Percentiles rank a stretch among this genome's conserved stretches.
Evolutionary conservation across 2,888 invertebrate species (phyloP).

Genomic region (Agrochola litura): DNA sequence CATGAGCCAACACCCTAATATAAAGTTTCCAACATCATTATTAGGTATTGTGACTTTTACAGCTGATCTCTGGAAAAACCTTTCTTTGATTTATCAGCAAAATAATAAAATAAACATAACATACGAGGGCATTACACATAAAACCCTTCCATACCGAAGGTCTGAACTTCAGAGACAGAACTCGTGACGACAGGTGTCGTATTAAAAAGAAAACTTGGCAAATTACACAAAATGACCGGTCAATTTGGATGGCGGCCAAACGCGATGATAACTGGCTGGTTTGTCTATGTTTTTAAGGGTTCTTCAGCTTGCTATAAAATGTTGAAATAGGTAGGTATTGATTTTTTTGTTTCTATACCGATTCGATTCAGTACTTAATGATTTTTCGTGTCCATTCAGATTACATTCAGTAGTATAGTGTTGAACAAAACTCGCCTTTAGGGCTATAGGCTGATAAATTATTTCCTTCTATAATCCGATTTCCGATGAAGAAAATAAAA

Average conservation of each 20-base stretch:
- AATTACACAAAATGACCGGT: conserved; percentile 81
- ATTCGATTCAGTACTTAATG: background rate
- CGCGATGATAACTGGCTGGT: conserved; percentile 68
- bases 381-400: background rate
- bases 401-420: background rate
- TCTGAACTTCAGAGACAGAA: conserved; percentile 76
- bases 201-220: conserved; percentile 81
- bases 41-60: background rate
- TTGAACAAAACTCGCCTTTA: background rate
- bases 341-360: background rate
- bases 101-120: conserved; percentile 10
- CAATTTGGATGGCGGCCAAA: conserved; percentile 83
- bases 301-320: conserved; percentile 23
- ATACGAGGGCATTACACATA: conserved; percentile 2
- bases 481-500: background rate
- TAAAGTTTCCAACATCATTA: background rate
- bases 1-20: background rate
- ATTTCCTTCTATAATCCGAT: background rate
- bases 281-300: conserved; percentile 34
- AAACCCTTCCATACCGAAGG: conserved; percentile 49
- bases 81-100: conserved; percentile 16
- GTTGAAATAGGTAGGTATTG: background rate
- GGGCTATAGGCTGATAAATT: background rate
- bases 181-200: conserved; percentile 83
- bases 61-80: background rate